Base-by-base conservation (phyloP, 1,140 invertebrate species). In the Caerostris darwini region DNA sequence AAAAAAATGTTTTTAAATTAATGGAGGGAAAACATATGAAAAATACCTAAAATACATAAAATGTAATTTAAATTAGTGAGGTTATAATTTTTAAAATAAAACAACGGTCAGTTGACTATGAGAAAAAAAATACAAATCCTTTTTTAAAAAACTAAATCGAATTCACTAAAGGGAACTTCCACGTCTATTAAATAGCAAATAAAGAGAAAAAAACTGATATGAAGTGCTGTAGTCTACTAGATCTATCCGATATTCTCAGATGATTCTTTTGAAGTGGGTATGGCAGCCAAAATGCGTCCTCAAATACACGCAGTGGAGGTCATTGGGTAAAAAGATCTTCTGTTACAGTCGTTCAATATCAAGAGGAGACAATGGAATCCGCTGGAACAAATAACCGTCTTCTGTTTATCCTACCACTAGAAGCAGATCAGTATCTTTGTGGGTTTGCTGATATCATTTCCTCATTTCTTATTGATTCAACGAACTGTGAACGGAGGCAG, bases 401-500 rank as follows among this genome's bases (percentile, higher is more conserved):
- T 12, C n/a, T 64, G 85, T 87, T 53, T 34, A 64, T 87, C 59
- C 34, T 61, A 3, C 81, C 54, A 8, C 56, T 17, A 61, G 10
- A n/a, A 69, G 53, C 50, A 89, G 7, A 34, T 69, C 87, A 56
- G 61, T 88, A n/a, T 50, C 59, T 67, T 17, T 67, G 61, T 69
- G 50, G 64, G 14, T 67, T 89, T 69, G 54, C 53, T 54, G n/a
- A 19, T 34, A 89, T 56, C 87, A 71, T 89, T 89, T 89, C 57
- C 87, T 89, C 87, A 89, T 89, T 89, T 89, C 19, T 69, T 89
- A 89, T 89, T 71, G 87, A 89, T 89, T 57, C 64, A 64, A 54
- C 8, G 81, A 67, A 89, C n/a, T 6, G 19, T 19, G 83, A 34
- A 87, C 8, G 34, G 7, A 3, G n/a, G 58, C 8, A 34, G 34